A percentile compares a stretch with the other conserved stretches of the same genome.
phyloP scores from a whole-genome alignment of 2,113 vertebrate genomes.

The Marmota monax region DNA sequence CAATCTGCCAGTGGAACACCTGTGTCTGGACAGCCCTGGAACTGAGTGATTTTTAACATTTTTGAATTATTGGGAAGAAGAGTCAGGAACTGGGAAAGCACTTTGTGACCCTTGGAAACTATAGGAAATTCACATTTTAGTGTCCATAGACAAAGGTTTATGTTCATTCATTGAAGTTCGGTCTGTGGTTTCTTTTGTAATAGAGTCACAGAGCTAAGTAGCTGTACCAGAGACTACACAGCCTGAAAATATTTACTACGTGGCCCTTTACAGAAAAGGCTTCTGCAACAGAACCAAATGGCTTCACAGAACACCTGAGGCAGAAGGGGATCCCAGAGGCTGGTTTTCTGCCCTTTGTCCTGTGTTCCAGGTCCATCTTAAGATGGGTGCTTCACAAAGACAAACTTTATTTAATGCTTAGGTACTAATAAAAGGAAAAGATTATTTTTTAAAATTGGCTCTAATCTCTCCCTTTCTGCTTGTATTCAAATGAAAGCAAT shows the following conservation, averaged over 20 bases:
- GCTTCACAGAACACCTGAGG: background rate
- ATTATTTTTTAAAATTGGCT: background rate
- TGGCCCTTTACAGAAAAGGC: background rate
- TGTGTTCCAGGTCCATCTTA: background rate
- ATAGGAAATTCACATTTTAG: background rate
- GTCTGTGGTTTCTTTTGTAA: background rate
- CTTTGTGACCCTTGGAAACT: background rate
- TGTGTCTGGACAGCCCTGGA: background rate
- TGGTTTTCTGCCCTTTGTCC: background rate
- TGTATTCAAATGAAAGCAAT: slow-evolving; percentile 67
- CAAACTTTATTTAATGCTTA: background rate
- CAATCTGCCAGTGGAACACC: fast-evolving
- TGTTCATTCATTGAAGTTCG: background rate
- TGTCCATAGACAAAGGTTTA: background rate
- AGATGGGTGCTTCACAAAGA: background rate
- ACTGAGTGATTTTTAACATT: background rate
- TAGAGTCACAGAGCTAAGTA: background rate
- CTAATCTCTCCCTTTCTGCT: slow-evolving; percentile 52
- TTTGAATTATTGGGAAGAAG: background rate
- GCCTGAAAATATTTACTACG: background rate
- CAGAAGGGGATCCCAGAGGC: background rate
- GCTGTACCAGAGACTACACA: background rate
- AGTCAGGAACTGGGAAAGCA: background rate
- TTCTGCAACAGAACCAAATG: background rate
- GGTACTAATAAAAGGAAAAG: slow-evolving; percentile 27